These are phyloP conservation scores for Seriola quinqueradiata DNA, from an alignment of 2,113 vertebrate genomes.

Conservation along the genomic window DNA sequence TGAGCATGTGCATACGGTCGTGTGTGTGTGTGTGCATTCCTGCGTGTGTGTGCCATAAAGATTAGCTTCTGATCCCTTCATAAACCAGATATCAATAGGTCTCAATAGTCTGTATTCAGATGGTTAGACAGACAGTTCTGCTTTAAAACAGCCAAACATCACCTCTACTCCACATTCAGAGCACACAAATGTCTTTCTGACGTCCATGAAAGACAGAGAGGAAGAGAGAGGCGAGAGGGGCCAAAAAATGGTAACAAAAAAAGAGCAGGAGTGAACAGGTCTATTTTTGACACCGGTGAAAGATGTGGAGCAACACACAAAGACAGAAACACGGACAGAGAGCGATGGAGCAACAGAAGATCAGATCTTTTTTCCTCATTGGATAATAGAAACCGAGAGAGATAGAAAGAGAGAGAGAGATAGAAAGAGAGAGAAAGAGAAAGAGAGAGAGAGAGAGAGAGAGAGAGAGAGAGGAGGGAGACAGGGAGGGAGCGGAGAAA, in stretches of 20 bases:
- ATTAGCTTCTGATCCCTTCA: constrained; percentile 69
- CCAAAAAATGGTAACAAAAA: background rate
- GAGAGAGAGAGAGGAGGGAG: background rate
- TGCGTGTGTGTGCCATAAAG: constrained; percentile 50
- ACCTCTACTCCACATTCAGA: constrained; percentile 67
- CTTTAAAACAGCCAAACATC: constrained; percentile 78
- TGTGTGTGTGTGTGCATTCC: background rate
- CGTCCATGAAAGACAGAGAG: constrained; percentile 53
- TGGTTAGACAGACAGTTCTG: constrained; percentile 79
- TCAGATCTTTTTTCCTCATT: constrained; percentile 25
- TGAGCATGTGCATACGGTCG: constrained; percentile 1
- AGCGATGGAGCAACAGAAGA: constrained; percentile 39
- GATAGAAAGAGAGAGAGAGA: background rate
- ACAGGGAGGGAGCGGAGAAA: background rate
- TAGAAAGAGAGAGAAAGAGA: too few species aligned
- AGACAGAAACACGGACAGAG: constrained; percentile 45
- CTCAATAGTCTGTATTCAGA: constrained; percentile 61
- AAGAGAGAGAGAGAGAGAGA: background rate
- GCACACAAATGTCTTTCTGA: constrained; percentile 65
- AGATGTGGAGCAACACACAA: constrained; percentile 14
- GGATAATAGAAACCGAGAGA: constrained; percentile 22
- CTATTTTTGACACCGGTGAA: constrained; percentile 65
- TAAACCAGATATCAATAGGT: constrained; percentile 75
- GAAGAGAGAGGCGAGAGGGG: constrained; percentile 10
- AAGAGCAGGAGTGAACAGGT: constrained; percentile 35